phyloP scores from a whole-genome alignment of 2,888 invertebrate genomes.

The Macropis europaea region DNA sequence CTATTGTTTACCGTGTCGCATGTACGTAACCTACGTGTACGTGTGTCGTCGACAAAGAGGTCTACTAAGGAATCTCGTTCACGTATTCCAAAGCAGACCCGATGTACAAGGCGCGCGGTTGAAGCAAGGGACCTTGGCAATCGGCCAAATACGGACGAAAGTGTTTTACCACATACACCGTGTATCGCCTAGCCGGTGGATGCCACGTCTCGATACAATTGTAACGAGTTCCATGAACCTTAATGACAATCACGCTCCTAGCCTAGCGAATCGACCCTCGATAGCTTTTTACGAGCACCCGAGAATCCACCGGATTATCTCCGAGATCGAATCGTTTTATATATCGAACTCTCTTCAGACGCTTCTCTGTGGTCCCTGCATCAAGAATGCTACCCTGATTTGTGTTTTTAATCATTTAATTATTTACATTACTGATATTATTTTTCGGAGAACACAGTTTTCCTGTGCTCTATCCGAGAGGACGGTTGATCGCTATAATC shows the following conservation, averaged over 20 bases:
- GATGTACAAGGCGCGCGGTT: constrained; percentile 53
- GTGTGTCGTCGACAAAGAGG: constrained; percentile 25
- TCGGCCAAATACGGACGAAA: constrained; percentile 73
- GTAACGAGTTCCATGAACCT: constrained; percentile 57
- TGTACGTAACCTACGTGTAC: constrained; percentile 46
- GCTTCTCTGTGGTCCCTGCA: no score
- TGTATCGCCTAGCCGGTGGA: constrained; percentile 44
- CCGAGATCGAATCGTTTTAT: no score
- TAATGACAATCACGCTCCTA: constrained; percentile 15
- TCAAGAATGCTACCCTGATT: no score
- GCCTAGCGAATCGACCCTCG: no score
- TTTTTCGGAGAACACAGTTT: no score
- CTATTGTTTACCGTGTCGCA: constrained; percentile 55
- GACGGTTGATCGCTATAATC: no score
- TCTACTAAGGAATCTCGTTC: constrained; percentile 57
- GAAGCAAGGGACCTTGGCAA: constrained; percentile 74
- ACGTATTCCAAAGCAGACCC: constrained; percentile 53
- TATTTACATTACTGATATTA: no score
- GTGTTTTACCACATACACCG: constrained; percentile 67
- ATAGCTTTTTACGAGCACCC: neutral
- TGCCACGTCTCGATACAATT: constrained; percentile 26
- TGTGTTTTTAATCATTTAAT: no score
- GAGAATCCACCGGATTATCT: no score
- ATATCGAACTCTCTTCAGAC: no score
- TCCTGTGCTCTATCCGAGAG: no score